These are phyloP conservation scores for Anas platyrhynchos DNA, from an alignment of 2,113 vertebrate genomes.

Conservation along the genomic window DNA sequence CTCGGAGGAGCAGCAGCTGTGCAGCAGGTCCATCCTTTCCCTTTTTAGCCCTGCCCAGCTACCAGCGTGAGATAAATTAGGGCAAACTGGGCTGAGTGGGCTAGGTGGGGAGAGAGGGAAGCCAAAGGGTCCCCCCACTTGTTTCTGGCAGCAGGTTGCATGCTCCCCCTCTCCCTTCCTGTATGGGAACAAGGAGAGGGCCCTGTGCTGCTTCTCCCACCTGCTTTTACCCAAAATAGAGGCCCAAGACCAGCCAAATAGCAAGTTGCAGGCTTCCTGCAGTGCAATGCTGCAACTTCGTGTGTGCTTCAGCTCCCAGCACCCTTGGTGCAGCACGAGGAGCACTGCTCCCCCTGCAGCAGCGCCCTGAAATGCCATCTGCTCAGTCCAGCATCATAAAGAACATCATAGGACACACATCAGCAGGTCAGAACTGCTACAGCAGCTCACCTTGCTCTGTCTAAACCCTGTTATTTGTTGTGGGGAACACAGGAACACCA, in stretches of 20 bases:
- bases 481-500: background rate
- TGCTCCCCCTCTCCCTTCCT: no score
- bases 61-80: background rate
- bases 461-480: background rate
- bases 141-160: accelerated
- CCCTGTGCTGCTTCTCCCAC: accelerated
- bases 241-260: accelerated
- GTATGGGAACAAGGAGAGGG: no score
- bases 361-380: background rate
- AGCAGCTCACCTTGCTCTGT: background rate
- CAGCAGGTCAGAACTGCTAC: background rate
- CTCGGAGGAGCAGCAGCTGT: background rate
- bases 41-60: background rate
- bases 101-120: background rate
- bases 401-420: background rate
- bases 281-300: accelerated
- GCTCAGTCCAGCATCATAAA: background rate
- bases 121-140: accelerated
- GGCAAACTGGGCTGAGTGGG: accelerated
- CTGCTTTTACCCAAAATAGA: accelerated
- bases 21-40: accelerated
- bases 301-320: background rate
- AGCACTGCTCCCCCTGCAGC: background rate
- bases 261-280: background rate
- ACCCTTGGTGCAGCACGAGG: background rate